Evolutionary conservation across 2,113 vertebrate genomes (phyloP), one percentile per base, ranked within the genome.

Genomic region (Callipepla californica): DNA sequence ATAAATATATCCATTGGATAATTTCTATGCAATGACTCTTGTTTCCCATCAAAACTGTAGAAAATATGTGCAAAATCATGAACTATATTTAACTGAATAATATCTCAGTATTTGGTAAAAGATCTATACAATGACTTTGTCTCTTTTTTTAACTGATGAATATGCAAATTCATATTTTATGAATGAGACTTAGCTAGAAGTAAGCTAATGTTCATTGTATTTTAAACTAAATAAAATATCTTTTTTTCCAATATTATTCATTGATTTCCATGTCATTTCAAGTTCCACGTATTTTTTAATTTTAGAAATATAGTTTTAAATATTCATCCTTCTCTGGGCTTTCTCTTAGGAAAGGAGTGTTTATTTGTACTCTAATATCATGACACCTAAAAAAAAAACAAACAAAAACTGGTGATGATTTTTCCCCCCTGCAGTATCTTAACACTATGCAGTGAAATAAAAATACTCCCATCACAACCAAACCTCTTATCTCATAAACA

Each of bases 121-220:
- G 44, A 90, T 72, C 44, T 94, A 38, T 93, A 57, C 4, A 81
- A 92, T 79, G 74, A 87, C 55, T 83, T 18, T 21, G 17, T 20
- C 22, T 89, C 70, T 53, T 92, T 88, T 73, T 67, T 68, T 95
- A 94, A 67, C 69, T 95, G 91, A 96, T 78, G 81, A 96, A 97
- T 97, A 96, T 93, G 82, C 79, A 97, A 94, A 97, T 96, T 96
- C 97, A 96, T 93, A 95, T 82, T 92, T 97, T 96, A 96, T 95
- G 96, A 94, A 96, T 89, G 19, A 95, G 8, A n/a, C 21, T 77
- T 92, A 93, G 58, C 20, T 89, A 89, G 48, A 92, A 96, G 61
- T 65, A 7, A 87, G 38, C 57, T 87, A 96, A 87, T 85, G 30
- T 85, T 55, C 79, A 94, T 84, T 34, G 22, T 85, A 15, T 75